phyloP scores from a whole-genome alignment of 64 coral and sea anemone genomes.

The Actinia equina region DNA sequence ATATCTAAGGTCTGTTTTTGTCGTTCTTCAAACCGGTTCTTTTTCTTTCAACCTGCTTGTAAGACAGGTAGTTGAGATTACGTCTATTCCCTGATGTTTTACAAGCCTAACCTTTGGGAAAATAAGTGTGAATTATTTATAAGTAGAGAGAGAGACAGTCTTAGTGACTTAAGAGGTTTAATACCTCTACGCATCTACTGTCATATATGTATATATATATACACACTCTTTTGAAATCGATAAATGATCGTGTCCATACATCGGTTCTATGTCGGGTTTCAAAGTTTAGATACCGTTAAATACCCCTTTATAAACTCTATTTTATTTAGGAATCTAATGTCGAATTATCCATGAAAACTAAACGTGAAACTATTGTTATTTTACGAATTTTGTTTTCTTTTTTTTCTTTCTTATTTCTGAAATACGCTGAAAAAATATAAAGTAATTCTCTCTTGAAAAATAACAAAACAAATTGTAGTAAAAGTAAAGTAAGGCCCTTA shows the following conservation, averaged over 20 bases:
- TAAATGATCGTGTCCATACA: too few species aligned
- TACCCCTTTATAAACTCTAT: not conserved
- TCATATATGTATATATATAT: too few species aligned
- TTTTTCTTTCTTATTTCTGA: too few species aligned
- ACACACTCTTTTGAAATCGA: too few species aligned
- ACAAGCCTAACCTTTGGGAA: not conserved
- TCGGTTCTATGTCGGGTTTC: too few species aligned
- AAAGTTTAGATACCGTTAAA: not conserved
- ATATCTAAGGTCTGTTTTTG: not conserved
- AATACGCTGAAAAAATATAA: too few species aligned
- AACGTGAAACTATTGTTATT: too few species aligned
- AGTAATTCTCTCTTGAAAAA: too few species aligned
- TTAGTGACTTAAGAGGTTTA: not conserved
- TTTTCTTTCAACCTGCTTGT: not conserved
- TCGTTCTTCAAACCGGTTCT: not conserved
- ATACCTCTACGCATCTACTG: not conserved
- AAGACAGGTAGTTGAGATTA: not conserved
- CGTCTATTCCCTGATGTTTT: not conserved
- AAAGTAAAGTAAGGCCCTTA: too few species aligned
- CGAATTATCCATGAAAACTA: not conserved
- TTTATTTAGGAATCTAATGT: not conserved
- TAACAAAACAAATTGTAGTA: too few species aligned
- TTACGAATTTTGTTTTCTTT: too few species aligned
- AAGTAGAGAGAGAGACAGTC: not conserved
- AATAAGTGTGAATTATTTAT: not conserved